These are phyloP conservation scores for Drosophila putrida DNA, from an alignment of 2,888 invertebrate species.

Conservation along the genomic window DNA sequence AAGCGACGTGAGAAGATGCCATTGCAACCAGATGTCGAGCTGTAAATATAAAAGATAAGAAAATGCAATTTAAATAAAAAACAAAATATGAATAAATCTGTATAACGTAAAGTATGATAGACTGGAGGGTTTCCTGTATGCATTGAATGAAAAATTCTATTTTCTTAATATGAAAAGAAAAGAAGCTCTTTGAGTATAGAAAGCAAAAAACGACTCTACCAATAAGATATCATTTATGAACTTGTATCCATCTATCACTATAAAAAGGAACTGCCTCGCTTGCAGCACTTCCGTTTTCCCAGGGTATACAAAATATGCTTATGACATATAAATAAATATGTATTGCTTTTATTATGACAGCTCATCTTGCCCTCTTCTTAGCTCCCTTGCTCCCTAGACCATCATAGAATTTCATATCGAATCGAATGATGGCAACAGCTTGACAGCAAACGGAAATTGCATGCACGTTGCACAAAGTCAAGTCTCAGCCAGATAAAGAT, in stretches of 20 bases:
- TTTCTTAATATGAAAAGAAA: not conserved
- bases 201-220: not conserved
- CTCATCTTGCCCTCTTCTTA: constrained; percentile 24
- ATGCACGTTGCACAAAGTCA: constrained; percentile 48
- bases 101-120: not conserved
- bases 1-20: constrained; percentile 96
- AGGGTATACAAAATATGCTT: constrained; percentile 32
- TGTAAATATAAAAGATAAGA: constrained; percentile 86
- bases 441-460: constrained; percentile 63
- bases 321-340: constrained; percentile 24
- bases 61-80: constrained; percentile 34
- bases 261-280: not conserved
- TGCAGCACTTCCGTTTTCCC: not conserved
- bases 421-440: constrained; percentile 47
- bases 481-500: constrained; percentile 46
- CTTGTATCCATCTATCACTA: not conserved
- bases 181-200: not conserved
- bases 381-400: not conserved
- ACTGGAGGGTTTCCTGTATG: constrained; percentile 1
- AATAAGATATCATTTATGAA: not conserved
- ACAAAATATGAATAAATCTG: not conserved
- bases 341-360: constrained; percentile 50
- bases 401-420: constrained; percentile 48
- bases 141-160: not conserved
- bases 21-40: constrained; percentile 94